A percentile compares a stretch with the other conserved stretches of the same genome.
phyloP scores from a whole-genome alignment of 2,113 vertebrate genomes.

The Gila orcuttii region DNA sequence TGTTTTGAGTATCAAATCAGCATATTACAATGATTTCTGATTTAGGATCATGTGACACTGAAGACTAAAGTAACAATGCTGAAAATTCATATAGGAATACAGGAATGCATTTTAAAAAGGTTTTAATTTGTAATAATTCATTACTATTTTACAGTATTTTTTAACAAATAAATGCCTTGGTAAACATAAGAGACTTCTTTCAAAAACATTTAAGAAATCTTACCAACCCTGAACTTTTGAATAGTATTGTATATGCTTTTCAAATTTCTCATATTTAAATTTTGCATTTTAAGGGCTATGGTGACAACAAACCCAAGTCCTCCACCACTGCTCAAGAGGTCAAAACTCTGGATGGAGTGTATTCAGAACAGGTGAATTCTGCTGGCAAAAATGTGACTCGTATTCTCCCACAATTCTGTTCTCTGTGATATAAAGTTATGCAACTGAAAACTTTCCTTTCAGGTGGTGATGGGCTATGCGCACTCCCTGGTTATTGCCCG shows the following conservation, averaged over 20 bases:
- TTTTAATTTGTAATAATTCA: background rate
- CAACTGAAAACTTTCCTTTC: constrained; percentile 43
- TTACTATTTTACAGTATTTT: background rate
- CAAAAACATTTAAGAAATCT: background rate
- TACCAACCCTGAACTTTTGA: too few species aligned
- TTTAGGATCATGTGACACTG: too few species aligned
- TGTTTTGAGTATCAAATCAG: too few species aligned
- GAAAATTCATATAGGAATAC: background rate
- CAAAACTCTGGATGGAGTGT: constrained; percentile 91
- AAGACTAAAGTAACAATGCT: background rate
- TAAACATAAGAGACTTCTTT: background rate
- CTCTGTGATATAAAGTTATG: background rate
- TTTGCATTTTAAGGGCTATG: constrained; percentile 82
- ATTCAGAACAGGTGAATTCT: constrained; percentile 84
- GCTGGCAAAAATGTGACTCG: background rate
- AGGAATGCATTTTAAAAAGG: background rate
- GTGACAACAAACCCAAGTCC: constrained; percentile 95
- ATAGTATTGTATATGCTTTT: background rate
- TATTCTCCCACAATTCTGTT: background rate
- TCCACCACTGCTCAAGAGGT: constrained; percentile 94
- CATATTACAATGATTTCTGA: too few species aligned
- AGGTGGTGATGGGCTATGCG: constrained; percentile 94
- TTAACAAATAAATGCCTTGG: background rate
- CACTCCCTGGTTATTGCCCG: constrained; percentile 90
- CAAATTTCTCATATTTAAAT: background rate